phyloP scores from a whole-genome alignment of 2,888 invertebrate genomes.

The Caenorhabditis doughertyi region DNA sequence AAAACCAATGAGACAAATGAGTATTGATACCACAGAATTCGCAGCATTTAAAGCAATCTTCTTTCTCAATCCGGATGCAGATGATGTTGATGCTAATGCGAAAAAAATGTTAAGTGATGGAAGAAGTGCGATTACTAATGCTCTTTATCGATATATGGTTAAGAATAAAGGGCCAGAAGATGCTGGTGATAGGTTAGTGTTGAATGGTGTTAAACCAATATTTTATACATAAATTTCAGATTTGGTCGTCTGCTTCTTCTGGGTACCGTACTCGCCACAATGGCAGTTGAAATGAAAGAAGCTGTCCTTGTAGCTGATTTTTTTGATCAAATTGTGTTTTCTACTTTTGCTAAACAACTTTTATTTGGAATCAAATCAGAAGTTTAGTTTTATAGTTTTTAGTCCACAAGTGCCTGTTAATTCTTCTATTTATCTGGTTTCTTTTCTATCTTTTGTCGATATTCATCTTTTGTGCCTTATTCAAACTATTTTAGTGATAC shows the following conservation, averaged over 20 bases:
- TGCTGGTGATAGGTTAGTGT: conserved; percentile 76
- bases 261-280: conserved; percentile 81
- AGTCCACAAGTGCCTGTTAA: background rate
- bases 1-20: conserved; percentile 79
- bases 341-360: conserved; percentile 80
- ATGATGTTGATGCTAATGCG: conserved; percentile 76
- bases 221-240: conserved; percentile 46
- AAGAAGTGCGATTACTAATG: conserved; percentile 78
- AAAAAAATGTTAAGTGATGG: conserved; percentile 75
- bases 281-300: conserved; percentile 82
- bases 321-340: conserved; percentile 80
- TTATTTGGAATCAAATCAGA: conserved; percentile 78
- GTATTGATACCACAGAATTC: conserved; percentile 80
- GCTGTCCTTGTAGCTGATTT: conserved; percentile 82
- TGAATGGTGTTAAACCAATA: no score
- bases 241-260: conserved; percentile 81
- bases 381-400: background rate
- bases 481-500: conserved; percentile 25
- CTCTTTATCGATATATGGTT: conserved; percentile 80
- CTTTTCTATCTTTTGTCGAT: background rate
- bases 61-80: conserved; percentile 82
- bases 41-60: conserved; percentile 82
- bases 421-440: background rate
- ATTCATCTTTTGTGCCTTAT: conserved; percentile 29
- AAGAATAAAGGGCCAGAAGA: conserved; percentile 76